phyloP scores from a whole-genome alignment of 2,113 vertebrate species.

The Dicrurus megarhynchus region DNA sequence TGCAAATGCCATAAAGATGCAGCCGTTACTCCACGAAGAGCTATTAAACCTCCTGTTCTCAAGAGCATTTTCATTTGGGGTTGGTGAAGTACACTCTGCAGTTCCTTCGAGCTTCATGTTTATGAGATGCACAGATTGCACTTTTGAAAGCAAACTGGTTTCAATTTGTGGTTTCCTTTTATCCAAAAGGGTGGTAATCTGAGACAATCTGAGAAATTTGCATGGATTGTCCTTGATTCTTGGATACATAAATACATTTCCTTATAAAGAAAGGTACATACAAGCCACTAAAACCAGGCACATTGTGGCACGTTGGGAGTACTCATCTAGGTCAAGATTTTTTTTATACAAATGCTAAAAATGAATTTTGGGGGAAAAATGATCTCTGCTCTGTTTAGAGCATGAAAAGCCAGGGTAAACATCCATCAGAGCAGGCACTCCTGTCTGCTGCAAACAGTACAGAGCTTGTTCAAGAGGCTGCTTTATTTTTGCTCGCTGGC shows the following conservation, averaged over 20 bases:
- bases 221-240: neutral
- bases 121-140: neutral
- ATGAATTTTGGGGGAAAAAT: neutral
- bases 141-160: conserved; percentile 6
- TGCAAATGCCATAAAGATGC: neutral
- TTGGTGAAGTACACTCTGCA: neutral
- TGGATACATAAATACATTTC: neutral
- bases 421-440: neutral
- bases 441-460: neutral
- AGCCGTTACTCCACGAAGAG: neutral
- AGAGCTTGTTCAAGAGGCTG: neutral
- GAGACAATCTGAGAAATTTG: conserved; percentile 27
- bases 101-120: neutral
- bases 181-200: neutral
- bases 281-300: neutral
- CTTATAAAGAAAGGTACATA: conserved; percentile 14
- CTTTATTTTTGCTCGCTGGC: neutral
- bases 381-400: neutral
- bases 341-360: conserved; percentile 36
- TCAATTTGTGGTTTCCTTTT: conserved; percentile 22
- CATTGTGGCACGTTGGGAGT: neutral
- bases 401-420: neutral
- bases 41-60: neutral
- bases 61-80: neutral
- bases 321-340: neutral